These are phyloP conservation scores for Oncopeltus fasciatus DNA, from an alignment of 1,140 invertebrate species.

Conservation along the genomic window DNA sequence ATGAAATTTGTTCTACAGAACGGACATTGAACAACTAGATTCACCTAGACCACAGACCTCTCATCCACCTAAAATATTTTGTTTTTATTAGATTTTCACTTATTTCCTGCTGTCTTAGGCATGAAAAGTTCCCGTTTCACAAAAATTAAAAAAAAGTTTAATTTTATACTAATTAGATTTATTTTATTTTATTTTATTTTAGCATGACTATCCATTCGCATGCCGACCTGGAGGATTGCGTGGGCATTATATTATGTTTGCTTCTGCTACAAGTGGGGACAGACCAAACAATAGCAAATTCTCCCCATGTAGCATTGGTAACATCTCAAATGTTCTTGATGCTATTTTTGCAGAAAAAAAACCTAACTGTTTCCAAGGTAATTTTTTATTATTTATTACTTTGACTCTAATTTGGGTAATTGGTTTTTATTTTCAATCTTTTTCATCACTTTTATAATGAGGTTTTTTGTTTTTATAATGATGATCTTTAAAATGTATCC, in stretches of 20 bases:
- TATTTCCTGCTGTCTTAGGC: too few relatives aligned
- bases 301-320: constrained; percentile 80
- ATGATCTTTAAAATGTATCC: too few relatives aligned
- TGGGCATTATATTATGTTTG: constrained; percentile 97
- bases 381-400: constrained; percentile 19
- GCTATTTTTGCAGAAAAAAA: constrained; percentile 83
- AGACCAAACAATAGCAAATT: constrained; percentile 90
- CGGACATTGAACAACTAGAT: too few relatives aligned
- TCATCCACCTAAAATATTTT: too few relatives aligned
- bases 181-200: constrained; percentile 28
- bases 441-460: not conserved
- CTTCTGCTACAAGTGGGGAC: constrained; percentile 86
- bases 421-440: not conserved
- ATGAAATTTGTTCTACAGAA: too few relatives aligned
- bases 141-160: too few relatives aligned
- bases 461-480: not conserved
- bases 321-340: constrained; percentile 87
- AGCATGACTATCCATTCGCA: constrained; percentile 90
- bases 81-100: too few relatives aligned
- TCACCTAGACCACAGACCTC: too few relatives aligned
- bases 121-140: too few relatives aligned
- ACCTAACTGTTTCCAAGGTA: constrained; percentile 81
- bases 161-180: too few relatives aligned
- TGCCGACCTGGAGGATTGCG: constrained; percentile 75
- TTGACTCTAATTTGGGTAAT: not conserved